These are phyloP conservation scores for Microctenopoma stevenorrisi DNA, from an alignment of 2,797 vertebrate genomes.

Conservation along the genomic window DNA sequence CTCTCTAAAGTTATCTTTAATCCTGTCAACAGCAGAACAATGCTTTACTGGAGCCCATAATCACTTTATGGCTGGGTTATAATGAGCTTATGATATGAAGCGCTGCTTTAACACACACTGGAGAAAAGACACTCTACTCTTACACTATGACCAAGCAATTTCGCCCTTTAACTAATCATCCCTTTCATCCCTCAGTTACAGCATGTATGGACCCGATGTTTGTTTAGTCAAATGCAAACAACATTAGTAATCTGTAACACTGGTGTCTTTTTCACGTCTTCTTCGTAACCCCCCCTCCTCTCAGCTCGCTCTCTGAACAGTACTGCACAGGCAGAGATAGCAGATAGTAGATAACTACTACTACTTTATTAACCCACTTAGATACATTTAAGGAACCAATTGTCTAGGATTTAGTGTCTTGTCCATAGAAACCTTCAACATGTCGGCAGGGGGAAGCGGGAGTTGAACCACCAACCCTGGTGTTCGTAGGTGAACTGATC, in stretches of 20 bases:
- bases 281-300: not conserved
- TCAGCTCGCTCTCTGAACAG: constrained; percentile 14
- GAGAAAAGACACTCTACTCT: constrained; percentile 66
- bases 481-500: too few relatives aligned
- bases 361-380: too few relatives aligned
- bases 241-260: constrained; percentile 45
- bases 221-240: constrained; percentile 61
- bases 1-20: constrained; percentile 75
- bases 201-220: constrained; percentile 32
- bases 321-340: constrained; percentile 20
- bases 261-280: constrained; percentile 29
- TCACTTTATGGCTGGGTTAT: constrained; percentile 78
- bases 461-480: too few relatives aligned
- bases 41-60: constrained; percentile 76
- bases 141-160: constrained; percentile 61
- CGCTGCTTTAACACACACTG: constrained; percentile 68
- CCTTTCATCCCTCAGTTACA: constrained; percentile 43
- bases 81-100: constrained; percentile 81
- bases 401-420: too few relatives aligned
- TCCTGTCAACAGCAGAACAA: constrained; percentile 80
- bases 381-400: not conserved
- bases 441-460: too few relatives aligned
- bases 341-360: not conserved
- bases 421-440: too few relatives aligned
- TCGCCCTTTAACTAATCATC: constrained; percentile 57